Base-by-base conservation (phyloP, 2,113 vertebrate genomes). In the Paradoxurus hermaphroditus region DNA sequence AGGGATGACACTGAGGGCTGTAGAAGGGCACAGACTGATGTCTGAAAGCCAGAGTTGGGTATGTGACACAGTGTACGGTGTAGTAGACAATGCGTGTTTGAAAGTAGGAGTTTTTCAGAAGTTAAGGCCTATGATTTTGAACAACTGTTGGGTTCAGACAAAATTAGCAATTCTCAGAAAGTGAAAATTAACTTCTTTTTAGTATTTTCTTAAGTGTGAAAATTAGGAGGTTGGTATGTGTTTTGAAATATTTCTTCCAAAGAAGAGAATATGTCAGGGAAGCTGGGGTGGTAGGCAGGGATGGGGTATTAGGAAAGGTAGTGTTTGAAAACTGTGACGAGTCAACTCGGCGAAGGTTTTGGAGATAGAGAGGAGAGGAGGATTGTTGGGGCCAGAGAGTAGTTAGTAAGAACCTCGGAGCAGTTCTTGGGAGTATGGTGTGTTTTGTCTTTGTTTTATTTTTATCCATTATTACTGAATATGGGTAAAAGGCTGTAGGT, bases 181-280 rank as follows among this genome's bases (percentile, higher is more conserved):
- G 49, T 79, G 21, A 88, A 96, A 92, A 65, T 95, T 81, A 81
- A 44, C 18, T 7, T 53, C 10, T 86, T 51, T 84, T 18, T 36
- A 59, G 51, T 83, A 31, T 78, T 97, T 94, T 96, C 16, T 89
- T 92, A 78, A 87, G 87, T 91, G 77, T 79, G 29, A 39, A 94
- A 72, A 78, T 86, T 82, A 93, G 72, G 86, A 29, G 14, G 67
- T 95, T 88, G 46, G 53, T 78, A 41, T 8, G 18, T 95, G 21
- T 14, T 91, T 97, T 96, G 72, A 93, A 89, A 67, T 95, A 59
- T 67, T 63, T 83, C 59, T 92, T 46, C 27, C 13, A 73, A 65
- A 95, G 90, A 90, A 70, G 70, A 97, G 67, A 83, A 89, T 44
- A 59, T 90, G 86, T 88, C 11, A 34, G 46, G 63, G 11, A 93